These are phyloP conservation scores for Cosmia pyralina DNA, from an alignment of 2,888 invertebrate species.

Conservation along the genomic window DNA sequence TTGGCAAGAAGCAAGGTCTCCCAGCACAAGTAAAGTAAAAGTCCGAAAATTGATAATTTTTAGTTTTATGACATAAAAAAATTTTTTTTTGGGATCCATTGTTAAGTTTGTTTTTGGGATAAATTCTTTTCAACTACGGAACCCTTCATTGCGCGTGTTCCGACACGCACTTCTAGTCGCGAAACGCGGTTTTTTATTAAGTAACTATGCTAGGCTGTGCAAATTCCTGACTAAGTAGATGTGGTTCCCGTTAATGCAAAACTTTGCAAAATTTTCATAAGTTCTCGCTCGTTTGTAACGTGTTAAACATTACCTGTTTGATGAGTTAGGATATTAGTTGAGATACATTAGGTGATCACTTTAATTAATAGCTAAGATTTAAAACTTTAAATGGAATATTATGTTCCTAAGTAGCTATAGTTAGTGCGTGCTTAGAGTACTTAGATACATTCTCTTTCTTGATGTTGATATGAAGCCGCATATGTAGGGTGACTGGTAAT, in stretches of 20 bases:
- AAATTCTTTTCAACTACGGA: no score
- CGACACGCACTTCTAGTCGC: no score
- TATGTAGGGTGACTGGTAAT: no score
- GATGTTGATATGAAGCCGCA: neutral
- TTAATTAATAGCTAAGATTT: neutral
- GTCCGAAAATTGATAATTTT: no score
- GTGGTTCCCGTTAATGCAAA: slow-evolving; percentile 22
- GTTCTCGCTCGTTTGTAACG: slow-evolving; percentile 22
- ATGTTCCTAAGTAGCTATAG: neutral
- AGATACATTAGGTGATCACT: neutral
- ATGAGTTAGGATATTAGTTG: slow-evolving; percentile 35
- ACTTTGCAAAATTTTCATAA: slow-evolving; percentile 9
- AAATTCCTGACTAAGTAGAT: neutral
- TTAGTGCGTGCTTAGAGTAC: neutral
- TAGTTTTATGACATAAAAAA: no score
- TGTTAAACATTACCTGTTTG: slow-evolving; percentile 31
- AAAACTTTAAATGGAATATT: neutral
- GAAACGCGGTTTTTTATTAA: no score
- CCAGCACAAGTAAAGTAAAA: no score
- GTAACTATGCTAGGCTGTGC: no score
- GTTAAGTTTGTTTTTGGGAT: no score
- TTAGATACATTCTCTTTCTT: neutral
- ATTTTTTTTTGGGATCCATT: no score
- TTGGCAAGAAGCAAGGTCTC: no score
- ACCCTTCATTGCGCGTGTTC: no score